These are phyloP conservation scores for Pseudolaguvia tuberculata DNA, from an alignment of 2,113 vertebrate genomes.

Conservation along the genomic window DNA sequence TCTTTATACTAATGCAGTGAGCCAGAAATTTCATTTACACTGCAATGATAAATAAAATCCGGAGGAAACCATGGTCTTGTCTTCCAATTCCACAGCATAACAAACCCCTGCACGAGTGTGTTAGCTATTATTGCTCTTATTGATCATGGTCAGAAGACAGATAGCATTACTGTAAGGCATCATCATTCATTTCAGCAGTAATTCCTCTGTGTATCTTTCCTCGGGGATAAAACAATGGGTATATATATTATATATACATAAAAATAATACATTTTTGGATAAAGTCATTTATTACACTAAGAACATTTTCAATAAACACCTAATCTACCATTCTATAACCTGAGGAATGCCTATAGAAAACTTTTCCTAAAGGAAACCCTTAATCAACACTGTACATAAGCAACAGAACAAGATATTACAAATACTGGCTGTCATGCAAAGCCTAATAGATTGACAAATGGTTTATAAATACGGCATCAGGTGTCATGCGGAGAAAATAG, in stretches of 20 bases:
- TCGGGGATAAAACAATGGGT: slow-evolving; percentile 9
- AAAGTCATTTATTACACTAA: slow-evolving; percentile 32
- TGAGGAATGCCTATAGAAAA: neutral
- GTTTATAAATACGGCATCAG: neutral
- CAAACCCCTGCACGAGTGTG: slow-evolving; percentile 18
- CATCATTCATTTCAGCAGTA: slow-evolving; percentile 46
- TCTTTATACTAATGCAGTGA: neutral
- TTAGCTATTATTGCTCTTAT: slow-evolving; percentile 46
- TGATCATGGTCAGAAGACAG: slow-evolving; percentile 49
- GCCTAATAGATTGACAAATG: neutral
- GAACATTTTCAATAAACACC: slow-evolving; percentile 39
- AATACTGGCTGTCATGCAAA: neutral
- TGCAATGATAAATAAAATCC: slow-evolving; percentile 3
- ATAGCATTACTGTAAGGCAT: slow-evolving; percentile 42
- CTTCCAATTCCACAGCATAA: slow-evolving; percentile 14
- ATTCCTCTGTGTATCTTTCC: slow-evolving; percentile 21
- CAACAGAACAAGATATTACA: neutral
- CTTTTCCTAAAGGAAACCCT: slow-evolving; percentile 1
- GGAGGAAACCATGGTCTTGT: slow-evolving; percentile 6
- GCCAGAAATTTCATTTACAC: slow-evolving; percentile 1
- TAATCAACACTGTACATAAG: slow-evolving; percentile 5
- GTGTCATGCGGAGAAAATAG: neutral
- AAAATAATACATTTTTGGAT: neutral
- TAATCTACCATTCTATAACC: slow-evolving; percentile 21
- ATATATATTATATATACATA: slow-evolving; percentile 11